phyloP scores from a whole-genome alignment of 2,888 invertebrate species.

The Aphidius colemani region DNA sequence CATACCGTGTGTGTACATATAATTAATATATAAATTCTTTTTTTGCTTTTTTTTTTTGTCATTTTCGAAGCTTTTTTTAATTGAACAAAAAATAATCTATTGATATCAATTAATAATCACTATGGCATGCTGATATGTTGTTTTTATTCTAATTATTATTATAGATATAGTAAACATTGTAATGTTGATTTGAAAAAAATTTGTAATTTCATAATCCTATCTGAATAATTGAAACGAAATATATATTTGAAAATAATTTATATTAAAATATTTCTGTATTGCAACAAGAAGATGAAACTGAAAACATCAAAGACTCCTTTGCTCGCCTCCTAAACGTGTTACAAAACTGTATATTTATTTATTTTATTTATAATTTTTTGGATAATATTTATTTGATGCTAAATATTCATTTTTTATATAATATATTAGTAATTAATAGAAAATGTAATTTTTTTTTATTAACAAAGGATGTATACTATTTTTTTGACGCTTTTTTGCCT shows the following conservation, averaged over 20 bases:
- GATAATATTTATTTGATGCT: too few relatives aligned
- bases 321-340: too few relatives aligned
- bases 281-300: not conserved
- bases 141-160: conserved; percentile 22
- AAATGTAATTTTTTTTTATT: too few relatives aligned
- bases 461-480: too few relatives aligned
- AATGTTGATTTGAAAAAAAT: too few relatives aligned
- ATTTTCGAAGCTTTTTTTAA: not conserved
- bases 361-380: too few relatives aligned
- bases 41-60: conserved; percentile 12
- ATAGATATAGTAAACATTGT: not conserved
- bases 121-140: conserved; percentile 27
- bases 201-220: too few relatives aligned
- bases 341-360: too few relatives aligned
- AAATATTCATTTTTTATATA: too few relatives aligned
- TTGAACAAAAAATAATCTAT: conserved; percentile 4
- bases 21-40: conserved; percentile 35
- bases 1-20: conserved; percentile 52
- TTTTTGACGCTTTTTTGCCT: too few relatives aligned
- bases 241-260: not conserved
- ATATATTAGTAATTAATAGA: too few relatives aligned
- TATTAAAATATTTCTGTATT: not conserved
- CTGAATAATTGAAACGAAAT: conserved; percentile 2
- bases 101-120: not conserved
- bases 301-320: conserved; percentile 16